phyloP scores from a whole-genome alignment of 2,888 invertebrate genomes.

The Autographa pulchrina region DNA sequence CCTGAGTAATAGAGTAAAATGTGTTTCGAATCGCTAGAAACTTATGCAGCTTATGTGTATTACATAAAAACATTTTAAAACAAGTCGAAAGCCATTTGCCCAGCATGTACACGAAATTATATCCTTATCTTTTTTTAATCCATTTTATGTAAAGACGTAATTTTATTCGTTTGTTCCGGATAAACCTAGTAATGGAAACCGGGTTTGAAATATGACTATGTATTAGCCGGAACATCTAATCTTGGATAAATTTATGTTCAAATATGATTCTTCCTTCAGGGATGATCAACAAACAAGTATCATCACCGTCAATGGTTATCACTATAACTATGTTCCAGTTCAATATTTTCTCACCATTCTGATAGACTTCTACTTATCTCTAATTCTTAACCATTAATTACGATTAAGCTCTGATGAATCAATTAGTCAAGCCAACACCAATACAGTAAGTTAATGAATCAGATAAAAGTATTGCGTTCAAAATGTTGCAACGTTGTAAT shows the following conservation, averaged over 20 bases:
- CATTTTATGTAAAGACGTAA: too few relatives aligned
- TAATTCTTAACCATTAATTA: background rate
- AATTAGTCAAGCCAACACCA: slow-evolving; percentile 11
- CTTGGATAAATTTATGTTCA: too few relatives aligned
- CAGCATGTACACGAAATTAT: too few relatives aligned
- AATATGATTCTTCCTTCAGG: too few relatives aligned
- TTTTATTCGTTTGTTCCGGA: too few relatives aligned
- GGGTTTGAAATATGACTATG: too few relatives aligned
- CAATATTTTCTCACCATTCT: background rate
- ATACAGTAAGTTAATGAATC: slow-evolving; percentile 40
- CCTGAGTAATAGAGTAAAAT: background rate
- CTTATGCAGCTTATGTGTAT: background rate
- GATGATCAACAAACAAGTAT: too few relatives aligned
- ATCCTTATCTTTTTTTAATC: too few relatives aligned
- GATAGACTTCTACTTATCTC: background rate
- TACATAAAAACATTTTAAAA: background rate
- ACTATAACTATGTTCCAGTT: too few relatives aligned
- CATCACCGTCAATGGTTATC: too few relatives aligned
- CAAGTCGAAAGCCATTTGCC: background rate
- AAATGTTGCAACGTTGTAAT: slow-evolving; percentile 40
- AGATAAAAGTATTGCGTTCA: slow-evolving; percentile 48
- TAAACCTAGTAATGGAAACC: too few relatives aligned
- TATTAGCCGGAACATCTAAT: too few relatives aligned
- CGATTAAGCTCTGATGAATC: slow-evolving; percentile 7
- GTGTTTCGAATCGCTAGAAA: background rate